Evolutionary conservation across 2,888 invertebrate genomes (phyloP).

Genomic region (Ganaspis brasiliensis): DNA sequence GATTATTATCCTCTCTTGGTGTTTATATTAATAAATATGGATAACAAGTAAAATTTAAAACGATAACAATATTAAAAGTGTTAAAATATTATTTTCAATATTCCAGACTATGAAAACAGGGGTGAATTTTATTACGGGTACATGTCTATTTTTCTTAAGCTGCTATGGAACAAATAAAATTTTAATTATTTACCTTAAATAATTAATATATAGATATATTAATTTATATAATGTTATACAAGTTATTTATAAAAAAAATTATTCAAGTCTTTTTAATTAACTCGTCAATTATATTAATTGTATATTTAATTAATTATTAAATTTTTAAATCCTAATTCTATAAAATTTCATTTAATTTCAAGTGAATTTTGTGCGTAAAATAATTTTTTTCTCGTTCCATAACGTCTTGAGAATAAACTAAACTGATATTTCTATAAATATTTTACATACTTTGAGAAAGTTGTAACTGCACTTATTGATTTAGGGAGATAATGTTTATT

Average conservation of each 20-base stretch:
- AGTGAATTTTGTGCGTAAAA: neutral
- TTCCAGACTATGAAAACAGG: conserved; percentile 19
- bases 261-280: too few relatives aligned
- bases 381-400: neutral
- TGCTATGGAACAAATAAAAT: neutral
- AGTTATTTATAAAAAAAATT: too few relatives aligned
- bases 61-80: conserved; percentile 56
- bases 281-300: too few relatives aligned
- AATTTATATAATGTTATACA: too few relatives aligned
- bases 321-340: too few relatives aligned
- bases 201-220: too few relatives aligned
- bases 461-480: conserved; percentile 5
- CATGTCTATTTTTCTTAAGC: neutral
- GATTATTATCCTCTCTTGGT: conserved; percentile 50
- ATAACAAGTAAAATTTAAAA: conserved; percentile 61
- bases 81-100: conserved; percentile 33
- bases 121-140: neutral
- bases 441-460: neutral
- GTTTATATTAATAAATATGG: conserved; percentile 59
- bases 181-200: too few relatives aligned
- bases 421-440: neutral
- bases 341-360: neutral
- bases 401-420: neutral
- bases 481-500: neutral
- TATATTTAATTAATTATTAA: too few relatives aligned